Percentiles rank a stretch among this genome's conserved stretches.
Conservation (phyloP, 1,140 invertebrate species). For the Pollicipes pollicipes region DNA sequence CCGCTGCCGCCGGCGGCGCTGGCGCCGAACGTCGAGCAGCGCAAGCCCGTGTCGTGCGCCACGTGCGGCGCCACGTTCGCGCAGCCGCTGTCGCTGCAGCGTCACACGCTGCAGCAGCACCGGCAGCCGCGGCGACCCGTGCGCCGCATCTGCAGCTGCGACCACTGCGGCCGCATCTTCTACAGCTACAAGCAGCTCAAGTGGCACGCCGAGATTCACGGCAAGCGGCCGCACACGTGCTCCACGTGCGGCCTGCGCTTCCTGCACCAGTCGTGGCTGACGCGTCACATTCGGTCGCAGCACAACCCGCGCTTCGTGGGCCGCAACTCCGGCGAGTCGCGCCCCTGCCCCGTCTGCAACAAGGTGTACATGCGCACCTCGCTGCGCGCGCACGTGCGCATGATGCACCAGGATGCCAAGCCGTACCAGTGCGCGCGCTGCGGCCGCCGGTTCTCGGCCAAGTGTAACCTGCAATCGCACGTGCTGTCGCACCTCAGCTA, state of each 20-base stretch:
- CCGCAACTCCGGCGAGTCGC: slow-evolving; percentile 29
- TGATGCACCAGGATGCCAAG: slow-evolving; percentile 46
- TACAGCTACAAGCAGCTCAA: slow-evolving; percentile 59
- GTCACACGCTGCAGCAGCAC: slow-evolving; percentile 16
- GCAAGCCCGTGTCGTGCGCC: slow-evolving; percentile 51
- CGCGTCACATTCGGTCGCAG: slow-evolving; percentile 56
- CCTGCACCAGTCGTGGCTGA: slow-evolving; percentile 57
- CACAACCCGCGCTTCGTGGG: slow-evolving; percentile 58
- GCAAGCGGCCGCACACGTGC: slow-evolving; percentile 60
- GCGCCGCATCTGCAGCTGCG: slow-evolving; percentile 20
- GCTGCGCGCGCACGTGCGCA: slow-evolving; percentile 57
- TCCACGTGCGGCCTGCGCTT: slow-evolving; percentile 64
- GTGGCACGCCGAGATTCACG: slow-evolving; percentile 71
- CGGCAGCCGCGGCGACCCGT: slow-evolving; percentile 17
- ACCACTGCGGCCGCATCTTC: slow-evolving; percentile 51
- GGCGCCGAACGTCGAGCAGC: too few relatives aligned
- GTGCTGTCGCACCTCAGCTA: slow-evolving; percentile 71
- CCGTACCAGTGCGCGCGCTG: slow-evolving; percentile 62
- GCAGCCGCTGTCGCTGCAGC: slow-evolving; percentile 31
- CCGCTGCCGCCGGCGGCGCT: too few relatives aligned
- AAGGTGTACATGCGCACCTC: slow-evolving; percentile 56
- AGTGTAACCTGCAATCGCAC: slow-evolving; percentile 73
- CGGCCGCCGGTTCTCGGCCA: slow-evolving; percentile 64
- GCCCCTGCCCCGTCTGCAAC: slow-evolving; percentile 62
- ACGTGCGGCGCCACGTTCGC: slow-evolving; percentile 68